These are phyloP conservation scores for Anoplolepis gracilipes DNA, from an alignment of 1,140 invertebrate genomes.

Conservation along the genomic window DNA sequence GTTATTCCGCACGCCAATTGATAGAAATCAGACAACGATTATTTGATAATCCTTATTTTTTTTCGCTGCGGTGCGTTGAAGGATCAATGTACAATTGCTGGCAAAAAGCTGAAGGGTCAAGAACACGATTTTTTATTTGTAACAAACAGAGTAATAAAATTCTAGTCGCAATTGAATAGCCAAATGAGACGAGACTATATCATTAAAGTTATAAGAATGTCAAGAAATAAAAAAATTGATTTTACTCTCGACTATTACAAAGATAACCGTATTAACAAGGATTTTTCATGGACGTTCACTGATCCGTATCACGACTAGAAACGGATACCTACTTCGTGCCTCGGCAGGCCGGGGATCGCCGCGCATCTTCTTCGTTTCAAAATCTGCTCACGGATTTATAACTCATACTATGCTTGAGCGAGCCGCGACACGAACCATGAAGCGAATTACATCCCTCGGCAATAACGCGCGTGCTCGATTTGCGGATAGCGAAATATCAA, in stretches of 20 bases:
- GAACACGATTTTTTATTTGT: neutral
- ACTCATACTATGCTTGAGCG: conserved; percentile 47
- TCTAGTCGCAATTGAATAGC: neutral
- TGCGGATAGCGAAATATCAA: conserved; percentile 68
- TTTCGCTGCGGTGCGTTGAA: neutral
- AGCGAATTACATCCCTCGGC: conserved; percentile 50
- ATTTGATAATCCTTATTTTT: conserved; percentile 58
- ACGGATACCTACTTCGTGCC: conserved; percentile 46
- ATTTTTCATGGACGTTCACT: conserved; percentile 51
- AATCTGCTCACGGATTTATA: conserved; percentile 57
- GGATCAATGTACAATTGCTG: neutral
- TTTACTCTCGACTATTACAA: neutral
- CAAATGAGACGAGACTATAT: neutral
- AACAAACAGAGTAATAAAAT: neutral
- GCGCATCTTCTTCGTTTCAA: conserved; percentile 53
- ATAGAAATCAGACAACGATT: conserved; percentile 64
- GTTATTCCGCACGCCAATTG: conserved; percentile 19
- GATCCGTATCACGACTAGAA: conserved; percentile 53
- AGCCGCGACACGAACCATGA: conserved; percentile 42
- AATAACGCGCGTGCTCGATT: conserved; percentile 54
- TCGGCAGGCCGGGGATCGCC: conserved; percentile 14
- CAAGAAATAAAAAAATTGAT: neutral
- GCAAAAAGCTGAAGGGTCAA: neutral
- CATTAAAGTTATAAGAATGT: neutral
- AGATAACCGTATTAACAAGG: conserved; percentile 51